Percentiles rank a stretch among this genome's conserved stretches.
These are phyloP conservation scores for Salvelinus alpinus DNA, from an alignment of 2,113 vertebrate species.

Conservation along the genomic window DNA sequence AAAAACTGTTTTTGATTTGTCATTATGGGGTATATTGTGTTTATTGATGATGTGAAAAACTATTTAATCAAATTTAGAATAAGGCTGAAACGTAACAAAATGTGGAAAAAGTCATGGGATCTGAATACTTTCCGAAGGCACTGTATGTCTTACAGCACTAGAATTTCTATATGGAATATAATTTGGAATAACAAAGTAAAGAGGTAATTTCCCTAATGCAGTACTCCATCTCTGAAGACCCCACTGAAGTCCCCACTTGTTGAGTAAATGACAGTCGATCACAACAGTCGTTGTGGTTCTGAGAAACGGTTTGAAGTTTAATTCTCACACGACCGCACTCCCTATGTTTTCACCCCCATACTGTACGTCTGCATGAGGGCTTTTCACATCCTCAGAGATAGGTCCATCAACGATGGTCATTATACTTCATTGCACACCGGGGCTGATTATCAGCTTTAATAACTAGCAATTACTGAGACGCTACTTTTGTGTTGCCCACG, in stretches of 20 bases:
- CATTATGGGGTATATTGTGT: too few species aligned
- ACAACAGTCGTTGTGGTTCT: neutral
- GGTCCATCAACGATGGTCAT: conserved; percentile 48
- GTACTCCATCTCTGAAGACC: conserved; percentile 8
- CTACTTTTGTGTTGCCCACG: conserved; percentile 46
- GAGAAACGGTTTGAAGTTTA: neutral
- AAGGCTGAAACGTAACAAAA: too few species aligned
- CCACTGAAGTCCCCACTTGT: conserved; percentile 1
- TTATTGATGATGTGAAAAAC: too few species aligned
- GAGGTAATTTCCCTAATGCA: neutral
- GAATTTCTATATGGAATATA: too few species aligned
- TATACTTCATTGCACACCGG: conserved; percentile 44
- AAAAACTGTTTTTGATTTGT: too few species aligned
- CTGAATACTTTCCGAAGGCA: too few species aligned
- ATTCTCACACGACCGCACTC: conserved; percentile 9
- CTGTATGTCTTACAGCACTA: too few species aligned
- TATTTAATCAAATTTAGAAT: too few species aligned
- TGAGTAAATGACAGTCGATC: conserved; percentile 16
- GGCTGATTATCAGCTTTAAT: conserved; percentile 53
- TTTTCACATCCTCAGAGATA: conserved; percentile 30
- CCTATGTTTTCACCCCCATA: conserved; percentile 16
- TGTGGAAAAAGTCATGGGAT: too few species aligned
- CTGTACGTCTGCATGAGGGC: conserved; percentile 15
- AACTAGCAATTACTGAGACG: conserved; percentile 48
- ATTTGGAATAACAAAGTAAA: neutral